Evolutionary conservation across 2,888 invertebrate genomes (phyloP).

Genomic region (Drosophila fulvimacula): DNA sequence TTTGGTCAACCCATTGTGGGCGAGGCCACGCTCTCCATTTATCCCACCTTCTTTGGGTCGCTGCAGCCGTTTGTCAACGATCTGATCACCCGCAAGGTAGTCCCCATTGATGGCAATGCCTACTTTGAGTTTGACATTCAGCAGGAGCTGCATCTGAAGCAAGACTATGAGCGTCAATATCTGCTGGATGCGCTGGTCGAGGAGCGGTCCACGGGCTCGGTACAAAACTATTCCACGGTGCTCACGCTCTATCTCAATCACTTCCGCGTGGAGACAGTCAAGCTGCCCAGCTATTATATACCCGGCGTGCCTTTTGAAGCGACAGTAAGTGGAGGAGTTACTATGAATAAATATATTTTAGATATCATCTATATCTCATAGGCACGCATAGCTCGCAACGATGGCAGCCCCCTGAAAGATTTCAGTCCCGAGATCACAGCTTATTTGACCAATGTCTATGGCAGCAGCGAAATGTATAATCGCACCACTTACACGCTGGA

Average conservation of each 20-base stretch:
- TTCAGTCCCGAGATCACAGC: constrained; percentile 86
- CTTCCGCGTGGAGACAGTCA: constrained; percentile 91
- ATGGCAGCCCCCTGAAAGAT: constrained; percentile 88
- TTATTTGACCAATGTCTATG: constrained; percentile 82
- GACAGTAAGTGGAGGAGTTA: constrained; percentile 68
- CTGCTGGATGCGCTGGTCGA: constrained; percentile 95
- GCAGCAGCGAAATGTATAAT: constrained; percentile 84
- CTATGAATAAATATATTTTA: not conserved
- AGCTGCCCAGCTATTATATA: constrained; percentile 95
- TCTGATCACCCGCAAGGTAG: constrained; percentile 89
- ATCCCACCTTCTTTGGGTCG: constrained; percentile 89
- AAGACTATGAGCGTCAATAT: constrained; percentile 91
- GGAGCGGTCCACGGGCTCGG: constrained; percentile 92
- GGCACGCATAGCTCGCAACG: constrained; percentile 90
- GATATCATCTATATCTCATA: constrained; percentile 65
- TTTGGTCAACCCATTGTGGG: constrained; percentile 94
- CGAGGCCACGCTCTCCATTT: constrained; percentile 93
- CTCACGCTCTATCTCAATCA: constrained; percentile 92
- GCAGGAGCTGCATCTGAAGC: constrained; percentile 92
- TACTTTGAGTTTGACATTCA: constrained; percentile 91
- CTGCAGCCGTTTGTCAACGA: constrained; percentile 84
- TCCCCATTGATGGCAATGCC: constrained; percentile 88
- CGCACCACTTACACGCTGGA: constrained; percentile 80
- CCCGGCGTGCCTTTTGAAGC: constrained; percentile 92
- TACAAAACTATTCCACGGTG: constrained; percentile 92